Evolutionary conservation across 2,888 invertebrate species (phyloP), one percentile per base, ranked within the genome.

Genomic region (Papilio elwesi): DNA sequence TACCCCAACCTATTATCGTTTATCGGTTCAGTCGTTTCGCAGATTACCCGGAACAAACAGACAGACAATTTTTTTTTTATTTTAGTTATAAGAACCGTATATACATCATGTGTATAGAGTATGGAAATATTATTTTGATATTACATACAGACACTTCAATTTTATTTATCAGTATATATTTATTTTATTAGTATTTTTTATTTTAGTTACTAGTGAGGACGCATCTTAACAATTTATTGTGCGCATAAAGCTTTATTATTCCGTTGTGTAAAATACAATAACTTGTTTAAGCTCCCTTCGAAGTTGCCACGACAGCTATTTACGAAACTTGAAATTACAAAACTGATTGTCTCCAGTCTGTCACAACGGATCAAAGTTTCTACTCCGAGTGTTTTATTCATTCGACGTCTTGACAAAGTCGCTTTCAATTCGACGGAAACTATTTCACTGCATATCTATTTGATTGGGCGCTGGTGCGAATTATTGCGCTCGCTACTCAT

Each of bases 281-380:
- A 68, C 71, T 63, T 16, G 26, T 49, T 38, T 70, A 48, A 70
- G 49, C 38, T 64, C 53, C 36, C 16, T 53, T 47, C 13, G 8
- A 72, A 73, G 63, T 57, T 68, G 38, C 49, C 55, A 16, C 72
- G 55, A 68, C 43, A 64, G 63, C 68, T 73, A 67, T 68, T 73
- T 73, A 48, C 68, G 64, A 68, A 73, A 73, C 68, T 73, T 73
- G 68, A 73, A 73, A 73, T 73, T 73, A 68, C 68, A 68, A 73
- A 68, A 73, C 73, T 64, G 73, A 73, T 73, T 73, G 68, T 73
- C 73, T 73, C n/a, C 57, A 73, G 68, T 72, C 62, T 53, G 68
- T 73, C 73, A 73, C 68, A 68, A 73, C 68, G 68, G 73, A 73
- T 73, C 64, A 73, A 59, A 73, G 68, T 73, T 73, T 73, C 57